A percentile compares a stretch with the other conserved stretches of the same genome.
Evolutionary conservation across 1,140 invertebrate species (phyloP).

Genomic region (Lordiphosa collinella): DNA sequence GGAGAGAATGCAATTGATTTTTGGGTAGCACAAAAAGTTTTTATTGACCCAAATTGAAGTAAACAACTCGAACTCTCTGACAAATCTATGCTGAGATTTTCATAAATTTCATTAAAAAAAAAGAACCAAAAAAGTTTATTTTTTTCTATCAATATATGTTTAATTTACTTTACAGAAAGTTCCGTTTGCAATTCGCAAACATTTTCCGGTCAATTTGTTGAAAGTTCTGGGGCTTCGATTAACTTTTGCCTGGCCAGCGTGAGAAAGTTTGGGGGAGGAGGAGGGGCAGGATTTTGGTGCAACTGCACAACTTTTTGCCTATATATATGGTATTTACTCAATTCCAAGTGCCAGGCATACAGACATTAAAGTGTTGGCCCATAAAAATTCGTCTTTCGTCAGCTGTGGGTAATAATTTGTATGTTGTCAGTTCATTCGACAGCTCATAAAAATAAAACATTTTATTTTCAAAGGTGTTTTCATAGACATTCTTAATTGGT

Average conservation of each 20-base stretch:
- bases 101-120: conserved; percentile 67
- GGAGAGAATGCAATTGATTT: conserved; percentile 65
- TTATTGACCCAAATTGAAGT: conserved; percentile 70
- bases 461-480: neutral
- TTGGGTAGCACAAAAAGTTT: conserved; percentile 41
- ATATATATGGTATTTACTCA: conserved; percentile 1
- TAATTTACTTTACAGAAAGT: conserved; percentile 55
- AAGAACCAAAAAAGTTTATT: conserved; percentile 22
- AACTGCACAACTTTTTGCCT: conserved; percentile 15
- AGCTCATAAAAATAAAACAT: conserved; percentile 45
- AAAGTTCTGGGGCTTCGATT: conserved; percentile 64
- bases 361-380: neutral
- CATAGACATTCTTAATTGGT: no score
- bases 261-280: conserved; percentile 8
- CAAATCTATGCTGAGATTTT: conserved; percentile 55
- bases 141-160: conserved; percentile 54
- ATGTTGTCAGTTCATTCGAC: conserved; percentile 52
- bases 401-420: conserved; percentile 27
- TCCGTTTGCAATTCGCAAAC: conserved; percentile 72
- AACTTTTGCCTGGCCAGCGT: conserved; percentile 55
- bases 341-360: neutral
- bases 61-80: conserved; percentile 51
- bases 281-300: neutral
- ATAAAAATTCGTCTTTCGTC: conserved; percentile 49
- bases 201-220: conserved; percentile 74